Evolutionary conservation across 1,140 invertebrate genomes (phyloP), one percentile per base, ranked within the genome.

Genomic region (Goniozus legneri): DNA sequence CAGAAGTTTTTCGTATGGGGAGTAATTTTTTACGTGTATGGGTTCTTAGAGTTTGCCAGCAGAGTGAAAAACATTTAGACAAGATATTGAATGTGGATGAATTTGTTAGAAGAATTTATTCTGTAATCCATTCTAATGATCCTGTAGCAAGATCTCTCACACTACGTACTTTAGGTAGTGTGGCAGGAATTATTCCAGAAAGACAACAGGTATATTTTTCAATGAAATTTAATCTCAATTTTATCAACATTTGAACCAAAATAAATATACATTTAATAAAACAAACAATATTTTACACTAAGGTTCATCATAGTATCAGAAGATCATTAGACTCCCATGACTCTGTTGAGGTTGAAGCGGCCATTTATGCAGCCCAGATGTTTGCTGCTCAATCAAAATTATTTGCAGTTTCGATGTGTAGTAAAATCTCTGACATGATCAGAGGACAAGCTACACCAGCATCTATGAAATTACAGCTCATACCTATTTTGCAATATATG

Each of bases 71-170:
- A 66, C 95, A 98, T 77, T 76, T 97, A 27, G 93, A 97, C 65
- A 98, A 98, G 78, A 95, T 98, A 52, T 77, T 95, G 6, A 97
- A 95, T 73, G 89, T 97, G 7, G 95, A 98, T 65, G 95, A 97
- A 73, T 97, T 97, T 78, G 84, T 97, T 2, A 80, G 89, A 43
- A 78, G 93, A 58, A 88, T 98, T n/a, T 96, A 90, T 64, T 89
- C 89, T 69, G 95, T 98, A 1, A 91, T 94, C 64, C 92, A 98
- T 71, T 95, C 93, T 3, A 98, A 98, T 76, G 95, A 98, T 78
- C 93, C 94, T 0, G 87, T 97, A 22, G 95, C 95, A 0, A 80
- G 95, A 63, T 91, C 93, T 1, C 75, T 98, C 0, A 94, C 93
- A 1, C 69, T 98, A 13, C 80, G 91, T 58, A 95, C 92, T 0